Conservation (phyloP, 2,888 invertebrate genomes). For the Zeuzera pyrina region DNA sequence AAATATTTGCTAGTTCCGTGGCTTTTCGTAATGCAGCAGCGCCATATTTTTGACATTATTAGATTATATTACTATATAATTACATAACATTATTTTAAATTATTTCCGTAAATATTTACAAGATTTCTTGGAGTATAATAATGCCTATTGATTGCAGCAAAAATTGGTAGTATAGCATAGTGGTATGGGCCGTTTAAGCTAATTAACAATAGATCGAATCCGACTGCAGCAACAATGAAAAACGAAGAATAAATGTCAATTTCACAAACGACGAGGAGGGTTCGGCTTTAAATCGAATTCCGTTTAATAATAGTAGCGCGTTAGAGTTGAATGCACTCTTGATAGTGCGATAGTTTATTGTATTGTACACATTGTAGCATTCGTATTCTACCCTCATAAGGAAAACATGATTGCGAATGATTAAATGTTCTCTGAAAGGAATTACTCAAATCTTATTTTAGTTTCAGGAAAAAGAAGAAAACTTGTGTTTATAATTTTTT, state of each 20-base stretch:
- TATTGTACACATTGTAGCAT: slow-evolving; percentile 31
- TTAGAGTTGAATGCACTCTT: slow-evolving; percentile 69
- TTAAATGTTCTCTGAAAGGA: too few species aligned
- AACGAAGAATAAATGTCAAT: slow-evolving; percentile 73
- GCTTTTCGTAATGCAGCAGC: slow-evolving; percentile 28
- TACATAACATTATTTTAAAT: slow-evolving; percentile 1
- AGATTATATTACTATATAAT: slow-evolving; percentile 13
- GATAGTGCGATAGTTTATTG: slow-evolving; percentile 65
- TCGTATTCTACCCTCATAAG: neutral
- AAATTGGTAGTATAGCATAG: slow-evolving; percentile 44
- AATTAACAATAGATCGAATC: slow-evolving; percentile 71
- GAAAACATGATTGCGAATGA: too few species aligned
- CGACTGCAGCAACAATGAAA: slow-evolving; percentile 69
- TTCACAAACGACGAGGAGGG: slow-evolving; percentile 71
- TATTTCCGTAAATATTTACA: neutral
- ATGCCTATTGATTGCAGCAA: slow-evolving; percentile 13
- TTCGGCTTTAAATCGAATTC: slow-evolving; percentile 71
- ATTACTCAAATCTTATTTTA: too few species aligned
- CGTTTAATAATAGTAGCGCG: slow-evolving; percentile 69
- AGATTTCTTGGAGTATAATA: too few species aligned
- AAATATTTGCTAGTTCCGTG: slow-evolving; percentile 30
- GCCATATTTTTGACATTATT: slow-evolving; percentile 17
- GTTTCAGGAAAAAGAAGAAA: too few species aligned
- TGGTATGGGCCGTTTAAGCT: slow-evolving; percentile 65
- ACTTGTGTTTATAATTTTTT: too few species aligned